Percentiles rank a stretch among this genome's conserved stretches.
Conservation (phyloP, 2,797 vertebrate species). For the Anguilla pacifica region DNA sequence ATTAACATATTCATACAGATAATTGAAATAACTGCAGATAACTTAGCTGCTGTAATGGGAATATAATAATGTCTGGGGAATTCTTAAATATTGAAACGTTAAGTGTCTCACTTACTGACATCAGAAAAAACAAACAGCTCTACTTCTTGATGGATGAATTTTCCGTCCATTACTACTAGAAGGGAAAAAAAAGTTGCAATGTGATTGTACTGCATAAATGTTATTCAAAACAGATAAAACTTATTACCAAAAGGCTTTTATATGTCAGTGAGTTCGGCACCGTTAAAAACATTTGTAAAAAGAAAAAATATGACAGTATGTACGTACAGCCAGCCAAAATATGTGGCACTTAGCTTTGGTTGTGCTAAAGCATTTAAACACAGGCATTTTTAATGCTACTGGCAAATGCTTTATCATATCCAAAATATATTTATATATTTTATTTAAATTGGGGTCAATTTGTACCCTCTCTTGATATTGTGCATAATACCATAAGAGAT, state of each 20-base stretch:
- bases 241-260: background rate
- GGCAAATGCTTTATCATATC: slow-evolving; percentile 15
- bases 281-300: background rate
- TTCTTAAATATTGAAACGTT: slow-evolving; percentile 44
- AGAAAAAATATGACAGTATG: background rate
- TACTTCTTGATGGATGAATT: background rate
- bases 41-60: slow-evolving; percentile 47
- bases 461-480: background rate
- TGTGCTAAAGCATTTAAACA: background rate
- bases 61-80: slow-evolving; percentile 57
- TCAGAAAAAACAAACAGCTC: background rate
- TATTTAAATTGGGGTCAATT: slow-evolving; percentile 4
- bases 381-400: background rate
- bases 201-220: background rate
- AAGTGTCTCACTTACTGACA: slow-evolving; percentile 22
- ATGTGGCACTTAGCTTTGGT: background rate
- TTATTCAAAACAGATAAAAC: background rate
- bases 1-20: slow-evolving; percentile 70
- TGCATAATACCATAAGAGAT: slow-evolving; percentile 13
- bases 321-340: background rate
- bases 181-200: background rate
- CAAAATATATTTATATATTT: slow-evolving; percentile 2
- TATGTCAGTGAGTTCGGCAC: background rate
- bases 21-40: slow-evolving; percentile 69
- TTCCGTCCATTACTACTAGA: background rate